Percentiles rank a stretch among this genome's conserved stretches.
These are phyloP conservation scores for Sinonovacula constricta DNA, from an alignment of 1,140 invertebrate species.

Conservation along the genomic window DNA sequence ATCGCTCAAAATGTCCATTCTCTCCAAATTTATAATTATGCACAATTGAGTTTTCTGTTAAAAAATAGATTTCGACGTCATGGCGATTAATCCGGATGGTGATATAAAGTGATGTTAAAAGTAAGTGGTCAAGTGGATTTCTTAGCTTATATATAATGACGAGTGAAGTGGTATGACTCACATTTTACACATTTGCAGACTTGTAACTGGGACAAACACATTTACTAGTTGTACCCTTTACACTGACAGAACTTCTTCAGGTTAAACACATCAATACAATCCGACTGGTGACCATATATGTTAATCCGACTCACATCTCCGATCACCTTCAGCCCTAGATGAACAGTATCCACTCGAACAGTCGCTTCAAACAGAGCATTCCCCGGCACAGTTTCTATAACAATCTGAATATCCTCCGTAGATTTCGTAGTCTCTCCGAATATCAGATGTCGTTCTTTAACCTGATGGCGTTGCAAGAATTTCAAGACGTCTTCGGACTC, in stretches of 20 bases:
- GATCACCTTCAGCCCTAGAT: constrained; percentile 54
- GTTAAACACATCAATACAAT: constrained; percentile 68
- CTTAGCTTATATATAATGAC: too few species aligned
- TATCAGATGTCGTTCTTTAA: constrained; percentile 67
- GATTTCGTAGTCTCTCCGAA: constrained; percentile 61
- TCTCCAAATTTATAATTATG: too few species aligned
- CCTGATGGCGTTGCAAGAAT: constrained; percentile 64
- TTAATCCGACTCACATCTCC: constrained; percentile 77
- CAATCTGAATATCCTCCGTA: constrained; percentile 62
- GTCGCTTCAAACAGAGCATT: constrained; percentile 74
- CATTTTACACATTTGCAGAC: too few species aligned
- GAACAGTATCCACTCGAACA: constrained; percentile 54
- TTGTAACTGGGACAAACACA: too few species aligned
- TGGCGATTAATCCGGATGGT: too few species aligned
- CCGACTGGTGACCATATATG: constrained; percentile 70
- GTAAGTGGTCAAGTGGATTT: too few species aligned
- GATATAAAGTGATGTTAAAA: too few species aligned
- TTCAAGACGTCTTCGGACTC: constrained; percentile 70
- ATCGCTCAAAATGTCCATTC: too few species aligned
- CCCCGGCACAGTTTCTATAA: constrained; percentile 70
- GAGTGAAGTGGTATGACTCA: too few species aligned
- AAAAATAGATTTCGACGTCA: too few species aligned
- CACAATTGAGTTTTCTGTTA: too few species aligned
- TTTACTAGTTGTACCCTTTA: too few species aligned
- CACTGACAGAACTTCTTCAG: constrained; percentile 76